phyloP scores from a whole-genome alignment of 2,113 vertebrate genomes.

The Halichoerus grypus region DNA sequence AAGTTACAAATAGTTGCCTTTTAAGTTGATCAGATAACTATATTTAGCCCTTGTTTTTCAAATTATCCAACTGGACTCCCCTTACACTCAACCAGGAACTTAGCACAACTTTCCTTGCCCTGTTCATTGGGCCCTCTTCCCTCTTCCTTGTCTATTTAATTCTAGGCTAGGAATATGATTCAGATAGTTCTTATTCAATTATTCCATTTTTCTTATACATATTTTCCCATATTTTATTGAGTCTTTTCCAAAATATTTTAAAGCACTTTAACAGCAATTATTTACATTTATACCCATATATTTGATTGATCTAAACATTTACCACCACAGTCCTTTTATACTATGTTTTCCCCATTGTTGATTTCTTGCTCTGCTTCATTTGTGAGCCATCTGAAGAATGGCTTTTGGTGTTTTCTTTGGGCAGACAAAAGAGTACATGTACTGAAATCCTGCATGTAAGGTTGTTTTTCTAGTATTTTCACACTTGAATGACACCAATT shows the following conservation, averaged over 20 bases:
- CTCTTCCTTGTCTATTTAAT: not conserved
- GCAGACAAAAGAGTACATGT: not conserved
- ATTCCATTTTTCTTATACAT: not conserved
- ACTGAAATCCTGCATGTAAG: not conserved
- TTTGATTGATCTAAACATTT: not conserved
- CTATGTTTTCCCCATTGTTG: not conserved
- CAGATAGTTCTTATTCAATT: not conserved
- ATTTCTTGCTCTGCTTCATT: not conserved
- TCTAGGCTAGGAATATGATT: not conserved
- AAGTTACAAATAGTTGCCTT: not conserved
- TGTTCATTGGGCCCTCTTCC: not conserved
- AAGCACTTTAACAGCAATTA: not conserved
- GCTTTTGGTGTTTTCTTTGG: not conserved
- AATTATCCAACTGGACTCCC: not conserved
- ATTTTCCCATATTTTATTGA: not conserved
- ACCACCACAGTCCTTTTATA: not conserved
- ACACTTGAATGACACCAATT: not conserved
- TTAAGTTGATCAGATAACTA: not conserved
- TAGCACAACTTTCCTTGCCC: not conserved
- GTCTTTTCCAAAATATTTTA: not conserved
- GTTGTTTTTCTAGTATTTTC: not conserved
- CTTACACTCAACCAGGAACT: not conserved
- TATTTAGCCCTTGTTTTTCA: slow-evolving; percentile 22
- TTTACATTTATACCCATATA: not conserved
- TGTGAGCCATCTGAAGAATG: not conserved